Conservation (phyloP, 1,140 invertebrate species). For the Myzus persicae region DNA sequence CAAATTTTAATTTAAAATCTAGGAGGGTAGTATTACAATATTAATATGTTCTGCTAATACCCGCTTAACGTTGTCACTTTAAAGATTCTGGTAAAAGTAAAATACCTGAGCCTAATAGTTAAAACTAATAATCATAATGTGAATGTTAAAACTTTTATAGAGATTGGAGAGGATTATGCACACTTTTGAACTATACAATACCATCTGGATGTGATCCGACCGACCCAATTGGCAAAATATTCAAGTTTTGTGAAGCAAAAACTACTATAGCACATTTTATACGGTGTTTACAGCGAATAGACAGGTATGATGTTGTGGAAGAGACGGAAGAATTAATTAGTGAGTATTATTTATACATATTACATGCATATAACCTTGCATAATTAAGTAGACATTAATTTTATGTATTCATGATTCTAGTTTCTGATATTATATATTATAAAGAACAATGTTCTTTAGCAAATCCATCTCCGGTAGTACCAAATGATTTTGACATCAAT, state of each 20-base stretch:
- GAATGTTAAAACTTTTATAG: conserved; percentile 64
- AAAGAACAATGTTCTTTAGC: conserved; percentile 32
- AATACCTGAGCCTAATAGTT: neutral
- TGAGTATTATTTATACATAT: conserved; percentile 63
- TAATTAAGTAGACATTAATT: neutral
- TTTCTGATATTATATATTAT: neutral
- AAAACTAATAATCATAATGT: no score
- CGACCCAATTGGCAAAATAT: conserved; percentile 67
- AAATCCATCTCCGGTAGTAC: neutral
- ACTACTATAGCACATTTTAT: conserved; percentile 68
- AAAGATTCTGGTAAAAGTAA: neutral
- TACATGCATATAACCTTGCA: neutral
- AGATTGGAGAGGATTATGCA: conserved; percentile 75
- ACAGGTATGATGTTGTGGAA: conserved; percentile 74
- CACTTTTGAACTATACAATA: conserved; percentile 67
- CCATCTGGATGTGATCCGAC: conserved; percentile 67
- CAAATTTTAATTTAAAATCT: no score
- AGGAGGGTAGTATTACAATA: no score
- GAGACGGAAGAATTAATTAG: conserved; percentile 69
- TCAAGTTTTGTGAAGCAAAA: conserved; percentile 65
- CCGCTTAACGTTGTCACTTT: no score
- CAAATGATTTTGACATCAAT: conserved; percentile 17
- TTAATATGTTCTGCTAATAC: no score
- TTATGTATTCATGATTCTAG: conserved; percentile 25
- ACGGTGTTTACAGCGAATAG: conserved; percentile 68